These are phyloP conservation scores for Barypeithes pellucidus DNA, from an alignment of 2,888 invertebrate genomes.

Conservation along the genomic window DNA sequence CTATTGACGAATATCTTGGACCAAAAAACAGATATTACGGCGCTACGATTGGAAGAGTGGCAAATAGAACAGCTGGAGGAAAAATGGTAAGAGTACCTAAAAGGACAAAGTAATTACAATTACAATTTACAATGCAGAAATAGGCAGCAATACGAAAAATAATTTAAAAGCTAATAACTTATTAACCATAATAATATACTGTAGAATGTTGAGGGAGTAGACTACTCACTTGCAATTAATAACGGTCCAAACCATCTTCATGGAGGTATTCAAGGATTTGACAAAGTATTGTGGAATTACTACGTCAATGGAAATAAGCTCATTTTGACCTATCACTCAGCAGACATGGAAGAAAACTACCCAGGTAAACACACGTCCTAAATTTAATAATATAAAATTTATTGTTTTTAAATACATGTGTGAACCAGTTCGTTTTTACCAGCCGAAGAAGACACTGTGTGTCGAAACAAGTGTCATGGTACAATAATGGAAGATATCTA, in stretches of 20 bases:
- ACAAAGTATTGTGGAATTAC: constrained; percentile 72
- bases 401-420: no score
- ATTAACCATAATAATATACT: constrained; percentile 56
- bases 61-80: constrained; percentile 56
- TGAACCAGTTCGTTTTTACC: no score
- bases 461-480: no score
- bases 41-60: constrained; percentile 56
- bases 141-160: background rate
- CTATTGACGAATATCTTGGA: constrained; percentile 54
- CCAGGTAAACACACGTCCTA: no score
- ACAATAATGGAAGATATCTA: no score
- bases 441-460: no score
- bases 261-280: constrained; percentile 89
- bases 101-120: background rate
- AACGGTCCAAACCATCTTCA: constrained; percentile 82
- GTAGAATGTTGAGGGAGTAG: constrained; percentile 73
- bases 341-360: constrained; percentile 89
- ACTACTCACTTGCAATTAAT: constrained; percentile 82
- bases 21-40: constrained; percentile 56
- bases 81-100: constrained; percentile 46
- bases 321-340: constrained; percentile 82
- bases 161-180: background rate
- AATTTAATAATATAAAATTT: no score
- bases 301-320: constrained; percentile 70
- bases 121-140: background rate